Evolutionary conservation across 2,888 invertebrate genomes (phyloP).

Genomic region (Phortica okadai): DNA sequence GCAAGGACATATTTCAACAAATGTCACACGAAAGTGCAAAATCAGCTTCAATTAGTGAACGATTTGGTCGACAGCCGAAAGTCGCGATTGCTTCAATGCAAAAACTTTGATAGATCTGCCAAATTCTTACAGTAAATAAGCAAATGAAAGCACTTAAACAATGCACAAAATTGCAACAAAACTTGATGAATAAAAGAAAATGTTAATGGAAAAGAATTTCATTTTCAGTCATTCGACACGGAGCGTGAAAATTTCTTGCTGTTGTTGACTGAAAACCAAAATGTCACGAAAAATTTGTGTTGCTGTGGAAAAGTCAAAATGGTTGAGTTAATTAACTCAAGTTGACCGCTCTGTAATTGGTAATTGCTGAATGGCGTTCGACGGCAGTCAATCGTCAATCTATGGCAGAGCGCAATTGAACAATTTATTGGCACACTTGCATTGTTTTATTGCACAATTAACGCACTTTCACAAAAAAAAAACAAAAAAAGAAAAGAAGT

Average conservation of each 20-base stretch:
- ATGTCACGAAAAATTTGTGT: too few relatives aligned
- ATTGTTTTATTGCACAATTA: conserved; percentile 24
- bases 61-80: background rate
- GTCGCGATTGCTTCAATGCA: background rate
- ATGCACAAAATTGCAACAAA: too few relatives aligned
- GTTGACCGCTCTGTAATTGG: conserved; percentile 31
- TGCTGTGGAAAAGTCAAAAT: background rate
- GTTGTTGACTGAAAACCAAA: too few relatives aligned
- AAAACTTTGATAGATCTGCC: background rate
- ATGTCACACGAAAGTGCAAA: background rate
- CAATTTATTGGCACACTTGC: conserved; percentile 48
- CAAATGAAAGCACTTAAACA: too few relatives aligned
- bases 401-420: background rate
- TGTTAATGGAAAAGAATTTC: too few relatives aligned
- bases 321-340: conserved; percentile 16
- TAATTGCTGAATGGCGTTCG: background rate
- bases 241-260: too few relatives aligned
- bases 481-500: background rate
- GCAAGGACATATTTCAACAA: too few relatives aligned
- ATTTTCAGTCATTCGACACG: too few relatives aligned
- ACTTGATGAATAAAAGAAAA: too few relatives aligned
- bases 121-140: too few relatives aligned
- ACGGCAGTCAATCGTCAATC: background rate
- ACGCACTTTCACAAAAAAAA: background rate
- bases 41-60: background rate